phyloP scores from a whole-genome alignment of 2,113 vertebrate species.

The Colius striatus region DNA sequence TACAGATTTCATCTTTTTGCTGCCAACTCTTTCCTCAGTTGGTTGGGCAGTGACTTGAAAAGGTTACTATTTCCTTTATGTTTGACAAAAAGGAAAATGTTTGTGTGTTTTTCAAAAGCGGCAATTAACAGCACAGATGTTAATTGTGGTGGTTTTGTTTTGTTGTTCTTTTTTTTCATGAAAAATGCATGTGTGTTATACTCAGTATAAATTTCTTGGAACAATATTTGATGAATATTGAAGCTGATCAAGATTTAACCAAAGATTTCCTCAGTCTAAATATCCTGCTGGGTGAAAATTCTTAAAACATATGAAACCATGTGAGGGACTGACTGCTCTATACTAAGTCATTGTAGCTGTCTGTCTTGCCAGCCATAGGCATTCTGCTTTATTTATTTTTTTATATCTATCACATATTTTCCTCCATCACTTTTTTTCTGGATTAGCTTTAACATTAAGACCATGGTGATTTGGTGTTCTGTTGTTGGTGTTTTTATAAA shows the following conservation, averaged over 20 bases:
- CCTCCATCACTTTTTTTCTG: background rate
- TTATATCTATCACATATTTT: background rate
- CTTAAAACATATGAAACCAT: background rate
- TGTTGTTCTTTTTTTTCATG: background rate
- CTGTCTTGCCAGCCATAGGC: background rate
- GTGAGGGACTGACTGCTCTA: background rate
- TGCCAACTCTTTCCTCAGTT: background rate
- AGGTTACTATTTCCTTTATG: background rate
- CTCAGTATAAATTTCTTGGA: background rate
- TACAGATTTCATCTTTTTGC: background rate
- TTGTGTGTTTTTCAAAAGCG: background rate
- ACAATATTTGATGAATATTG: background rate
- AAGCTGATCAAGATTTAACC: background rate
- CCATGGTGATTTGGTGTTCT: background rate
- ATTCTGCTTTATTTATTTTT: background rate
- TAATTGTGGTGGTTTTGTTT: background rate
- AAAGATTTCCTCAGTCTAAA: background rate
- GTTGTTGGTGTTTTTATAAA: background rate
- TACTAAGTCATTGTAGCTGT: background rate
- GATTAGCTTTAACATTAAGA: background rate
- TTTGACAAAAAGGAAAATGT: background rate
- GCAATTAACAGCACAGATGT: background rate
- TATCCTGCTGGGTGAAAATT: background rate
- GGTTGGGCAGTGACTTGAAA: background rate
- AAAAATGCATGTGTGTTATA: background rate